phyloP scores from a whole-genome alignment of 2,888 invertebrate genomes.

The Drosophila paracracens region DNA sequence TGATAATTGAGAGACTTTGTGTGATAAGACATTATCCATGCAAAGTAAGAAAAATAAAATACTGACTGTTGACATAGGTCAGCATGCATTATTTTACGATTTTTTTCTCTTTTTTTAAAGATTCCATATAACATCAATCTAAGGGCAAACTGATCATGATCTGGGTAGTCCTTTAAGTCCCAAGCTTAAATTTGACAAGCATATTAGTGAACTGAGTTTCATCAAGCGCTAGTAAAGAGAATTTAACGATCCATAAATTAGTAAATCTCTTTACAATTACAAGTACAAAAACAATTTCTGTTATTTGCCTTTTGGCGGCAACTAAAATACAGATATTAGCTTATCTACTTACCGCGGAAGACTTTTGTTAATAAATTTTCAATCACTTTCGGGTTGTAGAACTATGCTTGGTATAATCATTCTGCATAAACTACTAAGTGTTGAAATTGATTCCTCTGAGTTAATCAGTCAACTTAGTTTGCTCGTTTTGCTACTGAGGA shows the following conservation, averaged over 20 bases:
- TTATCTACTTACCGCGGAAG: not conserved
- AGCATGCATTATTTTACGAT: slow-evolving; percentile 2
- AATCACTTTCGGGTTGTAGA: not conserved
- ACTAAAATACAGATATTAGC: not conserved
- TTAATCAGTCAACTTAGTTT: not conserved
- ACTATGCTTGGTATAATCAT: not conserved
- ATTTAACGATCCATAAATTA: not conserved
- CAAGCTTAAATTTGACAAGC: not conserved
- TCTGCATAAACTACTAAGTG: not conserved
- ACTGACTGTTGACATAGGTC: slow-evolving; percentile 24
- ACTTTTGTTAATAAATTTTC: not conserved
- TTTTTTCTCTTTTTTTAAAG: not conserved
- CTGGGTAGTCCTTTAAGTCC: not conserved
- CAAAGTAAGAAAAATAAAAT: not conserved
- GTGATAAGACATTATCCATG: not conserved
- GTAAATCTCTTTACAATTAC: not conserved
- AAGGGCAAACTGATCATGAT: not conserved
- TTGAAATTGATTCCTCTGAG: not conserved
- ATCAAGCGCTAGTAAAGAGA: not conserved
- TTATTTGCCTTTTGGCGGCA: not conserved
- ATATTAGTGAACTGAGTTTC: not conserved
- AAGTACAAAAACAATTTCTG: not conserved
- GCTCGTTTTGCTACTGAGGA: too few species aligned
- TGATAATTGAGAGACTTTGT: too few species aligned
- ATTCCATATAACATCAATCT: not conserved